Base-by-base conservation (phyloP, 2,113 vertebrate genomes). In the Phyllopteryx taeniolatus region DNA sequence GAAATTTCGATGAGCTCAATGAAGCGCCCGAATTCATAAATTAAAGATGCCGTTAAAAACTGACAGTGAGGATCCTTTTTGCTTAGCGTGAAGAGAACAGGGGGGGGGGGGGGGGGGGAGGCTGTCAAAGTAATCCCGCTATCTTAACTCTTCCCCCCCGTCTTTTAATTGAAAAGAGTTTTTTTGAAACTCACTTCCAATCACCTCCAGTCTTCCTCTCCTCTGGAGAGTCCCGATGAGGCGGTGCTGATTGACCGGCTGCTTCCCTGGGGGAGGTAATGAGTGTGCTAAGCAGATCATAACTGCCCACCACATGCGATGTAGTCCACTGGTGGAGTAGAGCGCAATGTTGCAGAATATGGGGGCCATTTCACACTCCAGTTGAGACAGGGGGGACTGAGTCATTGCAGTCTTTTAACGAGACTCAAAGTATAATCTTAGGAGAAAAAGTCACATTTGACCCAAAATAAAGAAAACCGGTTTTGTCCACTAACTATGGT, bases 251-350 rank as follows among this genome's bases (percentile, higher is more conserved):
- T 74, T 77, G 81, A 77, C 70, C 66, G 56, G 63, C 59, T 60
- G 47, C 22, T 71, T 71, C 74, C 77, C 79, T 73, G 44, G 14
- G 57, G 47, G 13, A 71, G 73, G 79, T 79, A 73, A 74, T 68
- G 61, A 20, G 63, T 60, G 49, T 49, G 39, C 67, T 71, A 44
- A 79, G 71, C 73, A 57, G 49, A 79, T 81, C 64, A 67, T 49
- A 68, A 61, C 74, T 64, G 70, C 66, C 71, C 62, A 65, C 22
- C 46, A 47, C 63, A 70, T 71, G 68, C 71, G 42, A 56, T 19
- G 59, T 31, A 43, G 44, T 44, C 43, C 57, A 20, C 51, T 14
- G 14, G 1, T 27, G 4, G 27, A 59, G 11, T 31, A 31, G 22
- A 59, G 56, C 10, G 12, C 2, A 47, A 4, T 47, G 12, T 14